Evolutionary conservation across 2,888 invertebrate species (phyloP).

Genomic region (Pimpla rufipes): DNA sequence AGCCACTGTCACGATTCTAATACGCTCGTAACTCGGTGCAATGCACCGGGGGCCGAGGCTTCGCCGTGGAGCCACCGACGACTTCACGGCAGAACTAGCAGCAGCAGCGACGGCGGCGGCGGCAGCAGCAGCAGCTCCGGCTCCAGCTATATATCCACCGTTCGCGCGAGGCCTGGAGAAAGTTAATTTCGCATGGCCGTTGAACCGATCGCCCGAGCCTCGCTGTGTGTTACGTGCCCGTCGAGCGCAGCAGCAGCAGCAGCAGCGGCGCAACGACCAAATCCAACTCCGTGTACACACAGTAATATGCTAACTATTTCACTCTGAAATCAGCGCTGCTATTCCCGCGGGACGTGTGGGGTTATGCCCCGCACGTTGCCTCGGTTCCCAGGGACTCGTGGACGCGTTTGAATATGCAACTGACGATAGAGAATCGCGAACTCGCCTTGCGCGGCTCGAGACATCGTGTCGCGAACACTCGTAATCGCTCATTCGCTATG

Average conservation of each 20-base stretch:
- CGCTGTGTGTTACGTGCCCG: slow-evolving; percentile 54
- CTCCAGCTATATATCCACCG: slow-evolving; percentile 26
- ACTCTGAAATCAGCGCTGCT: background rate
- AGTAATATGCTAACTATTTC: slow-evolving; percentile 14
- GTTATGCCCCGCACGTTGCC: background rate
- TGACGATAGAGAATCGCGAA: background rate
- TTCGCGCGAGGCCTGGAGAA: slow-evolving; percentile 75
- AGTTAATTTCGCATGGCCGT: slow-evolving; percentile 84
- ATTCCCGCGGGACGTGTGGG: background rate
- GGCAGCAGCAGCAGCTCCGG: slow-evolving; percentile 23
- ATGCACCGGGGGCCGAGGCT: slow-evolving; percentile 59
- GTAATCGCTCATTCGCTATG: background rate
- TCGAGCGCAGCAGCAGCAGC: slow-evolving; percentile 10
- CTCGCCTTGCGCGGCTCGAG: background rate
- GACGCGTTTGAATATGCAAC: background rate
- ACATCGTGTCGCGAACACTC: background rate
- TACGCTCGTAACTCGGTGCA: slow-evolving; percentile 70
- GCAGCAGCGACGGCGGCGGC: too few relatives aligned
- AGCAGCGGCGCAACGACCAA: slow-evolving; percentile 1
- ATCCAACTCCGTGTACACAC: background rate
- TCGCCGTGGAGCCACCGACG: slow-evolving; percentile 50
- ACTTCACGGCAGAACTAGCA: slow-evolving; percentile 47
- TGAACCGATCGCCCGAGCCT: slow-evolving; percentile 80
- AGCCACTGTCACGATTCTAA: slow-evolving; percentile 62
- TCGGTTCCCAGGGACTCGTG: background rate